Conservation (phyloP, 2,797 vertebrate genomes). For the Sarcophilus harrisii region DNA sequence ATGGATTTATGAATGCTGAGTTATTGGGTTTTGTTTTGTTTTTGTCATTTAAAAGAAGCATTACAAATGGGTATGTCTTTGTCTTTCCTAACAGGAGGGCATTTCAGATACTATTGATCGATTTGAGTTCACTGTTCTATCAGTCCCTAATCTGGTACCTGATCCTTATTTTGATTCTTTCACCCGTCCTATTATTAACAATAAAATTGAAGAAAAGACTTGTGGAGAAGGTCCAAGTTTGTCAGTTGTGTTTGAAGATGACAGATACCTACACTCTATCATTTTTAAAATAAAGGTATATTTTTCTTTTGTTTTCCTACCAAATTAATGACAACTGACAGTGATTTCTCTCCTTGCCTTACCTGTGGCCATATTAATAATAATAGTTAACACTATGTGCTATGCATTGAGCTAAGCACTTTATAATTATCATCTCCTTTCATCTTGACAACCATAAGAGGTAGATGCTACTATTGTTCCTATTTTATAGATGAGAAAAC, state of each 20-base stretch:
- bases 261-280: conserved; percentile 85
- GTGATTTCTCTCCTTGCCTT: not conserved
- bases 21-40: not conserved
- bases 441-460: not conserved
- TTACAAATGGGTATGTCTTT: conserved; percentile 8
- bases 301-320: conserved; percentile 36
- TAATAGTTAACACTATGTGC: not conserved
- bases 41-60: conserved; percentile 44
- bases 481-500: not conserved
- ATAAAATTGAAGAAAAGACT: conserved; percentile 82
- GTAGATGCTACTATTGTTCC: no score
- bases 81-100: conserved; percentile 82
- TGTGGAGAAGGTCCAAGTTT: conserved; percentile 87
- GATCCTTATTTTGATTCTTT: conserved; percentile 87
- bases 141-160: conserved; percentile 85
- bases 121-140: conserved; percentile 87
- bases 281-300: conserved; percentile 88
- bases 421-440: not conserved
- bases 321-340: not conserved
- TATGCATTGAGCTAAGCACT: not conserved
- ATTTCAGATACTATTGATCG: conserved; percentile 84
- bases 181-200: conserved; percentile 84
- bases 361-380: not conserved
- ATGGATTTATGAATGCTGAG: not conserved
- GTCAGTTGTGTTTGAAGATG: conserved; percentile 86